Evolutionary conservation across 35 echinoderm and acorn worm species (phyloP).

Genomic region (Heliocidaris tuberculata): DNA sequence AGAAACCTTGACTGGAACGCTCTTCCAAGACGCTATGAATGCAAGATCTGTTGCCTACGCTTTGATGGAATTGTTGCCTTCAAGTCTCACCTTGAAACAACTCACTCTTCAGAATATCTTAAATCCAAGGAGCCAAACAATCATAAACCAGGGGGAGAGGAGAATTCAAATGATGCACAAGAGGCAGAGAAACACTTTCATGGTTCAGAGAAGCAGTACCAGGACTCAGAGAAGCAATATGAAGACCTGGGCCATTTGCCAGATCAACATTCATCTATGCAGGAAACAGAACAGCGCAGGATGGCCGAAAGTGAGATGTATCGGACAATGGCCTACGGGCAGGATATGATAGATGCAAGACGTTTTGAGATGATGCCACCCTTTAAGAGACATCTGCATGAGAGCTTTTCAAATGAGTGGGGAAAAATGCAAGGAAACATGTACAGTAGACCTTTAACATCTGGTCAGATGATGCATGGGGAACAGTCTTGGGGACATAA

Average conservation of each 20-base stretch:
- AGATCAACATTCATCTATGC: not conserved
- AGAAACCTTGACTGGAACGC: conserved; percentile 43
- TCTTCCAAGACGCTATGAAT: conserved; percentile 35
- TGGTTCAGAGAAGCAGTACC: conserved; percentile 31
- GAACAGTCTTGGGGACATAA: conserved; percentile 35
- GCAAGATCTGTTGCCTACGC: conserved; percentile 41
- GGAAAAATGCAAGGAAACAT: conserved; percentile 30
- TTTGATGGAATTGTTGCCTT: conserved; percentile 25
- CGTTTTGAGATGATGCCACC: conserved; percentile 46
- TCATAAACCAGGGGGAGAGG: not conserved
- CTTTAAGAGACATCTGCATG: conserved; percentile 36
- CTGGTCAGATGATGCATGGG: conserved; percentile 23
- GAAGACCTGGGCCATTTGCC: conserved; percentile 13
- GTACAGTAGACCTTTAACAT: not conserved
- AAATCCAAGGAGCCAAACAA: not conserved
- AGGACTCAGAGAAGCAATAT: conserved; percentile 23
- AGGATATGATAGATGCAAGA: not conserved
- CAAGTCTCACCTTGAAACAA: conserved; percentile 2
- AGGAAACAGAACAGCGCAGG: not conserved
- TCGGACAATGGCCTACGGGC: conserved; percentile 22
- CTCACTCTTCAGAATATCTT: not conserved
- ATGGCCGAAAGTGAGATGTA: conserved; percentile 44
- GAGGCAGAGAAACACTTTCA: not conserved
- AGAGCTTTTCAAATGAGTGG: conserved; percentile 32
- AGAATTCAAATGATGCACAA: conserved; percentile 21